Percentiles rank a stretch among this genome's conserved stretches.
phyloP scores from a whole-genome alignment of 2,797 vertebrate species.

The Potorous gilbertii region DNA sequence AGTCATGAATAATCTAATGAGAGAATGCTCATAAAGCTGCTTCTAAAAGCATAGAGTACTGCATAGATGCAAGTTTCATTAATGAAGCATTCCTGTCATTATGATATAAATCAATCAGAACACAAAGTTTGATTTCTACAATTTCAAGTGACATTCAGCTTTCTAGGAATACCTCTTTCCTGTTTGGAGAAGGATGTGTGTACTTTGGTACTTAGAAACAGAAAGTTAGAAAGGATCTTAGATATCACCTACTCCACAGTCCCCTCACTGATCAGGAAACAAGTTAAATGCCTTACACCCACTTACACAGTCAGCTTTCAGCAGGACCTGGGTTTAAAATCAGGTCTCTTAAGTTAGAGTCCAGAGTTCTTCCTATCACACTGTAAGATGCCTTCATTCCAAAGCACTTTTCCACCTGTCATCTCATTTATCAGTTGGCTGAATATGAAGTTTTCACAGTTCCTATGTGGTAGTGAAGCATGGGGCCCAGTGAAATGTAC shows the following conservation, averaged over 20 bases:
- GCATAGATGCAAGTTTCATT: neutral
- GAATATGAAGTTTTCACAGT: constrained; percentile 9
- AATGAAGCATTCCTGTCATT: neutral
- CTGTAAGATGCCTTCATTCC: neutral
- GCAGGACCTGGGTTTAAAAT: neutral
- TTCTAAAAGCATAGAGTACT: neutral
- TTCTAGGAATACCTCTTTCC: neutral
- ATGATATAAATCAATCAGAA: neutral
- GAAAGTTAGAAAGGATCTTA: neutral
- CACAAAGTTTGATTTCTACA: neutral
- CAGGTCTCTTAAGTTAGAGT: neutral
- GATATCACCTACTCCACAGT: neutral
- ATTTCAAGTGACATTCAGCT: neutral
- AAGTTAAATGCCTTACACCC: neutral
- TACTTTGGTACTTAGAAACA: neutral
- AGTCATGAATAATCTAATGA: neutral
- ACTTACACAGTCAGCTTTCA: neutral
- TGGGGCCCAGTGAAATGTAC: neutral
- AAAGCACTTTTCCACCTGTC: neutral
- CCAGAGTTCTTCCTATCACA: neutral
- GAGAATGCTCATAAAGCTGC: neutral
- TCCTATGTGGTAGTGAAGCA: constrained; percentile 32
- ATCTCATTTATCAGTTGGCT: neutral
- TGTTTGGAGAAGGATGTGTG: neutral
- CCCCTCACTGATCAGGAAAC: neutral